phyloP scores from a whole-genome alignment of 1,140 invertebrate species.

The Drosophila ficusphila region DNA sequence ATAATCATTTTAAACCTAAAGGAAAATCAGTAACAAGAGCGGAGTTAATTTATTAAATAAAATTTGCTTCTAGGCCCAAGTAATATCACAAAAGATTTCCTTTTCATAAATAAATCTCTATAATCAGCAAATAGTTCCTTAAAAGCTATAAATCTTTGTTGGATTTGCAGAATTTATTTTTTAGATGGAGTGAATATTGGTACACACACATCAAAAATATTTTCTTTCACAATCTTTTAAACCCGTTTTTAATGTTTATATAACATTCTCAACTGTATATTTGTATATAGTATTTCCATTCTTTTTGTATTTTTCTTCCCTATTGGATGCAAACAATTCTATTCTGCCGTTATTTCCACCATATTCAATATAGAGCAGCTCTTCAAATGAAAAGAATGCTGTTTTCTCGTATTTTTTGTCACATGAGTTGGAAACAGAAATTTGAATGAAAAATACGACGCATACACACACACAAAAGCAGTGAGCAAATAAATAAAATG shows the following conservation, averaged over 20 bases:
- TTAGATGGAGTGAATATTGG: neutral
- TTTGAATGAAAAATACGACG: constrained; percentile 28
- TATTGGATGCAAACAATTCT: constrained; percentile 50
- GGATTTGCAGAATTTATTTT: too few species aligned
- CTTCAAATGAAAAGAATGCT: constrained; percentile 15
- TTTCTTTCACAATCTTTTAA: neutral
- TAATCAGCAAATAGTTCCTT: neutral
- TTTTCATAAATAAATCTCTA: neutral
- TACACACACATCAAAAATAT: constrained; percentile 3
- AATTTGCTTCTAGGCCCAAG: too few species aligned
- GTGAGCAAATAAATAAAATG: constrained; percentile 71
- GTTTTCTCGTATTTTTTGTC: constrained; percentile 54
- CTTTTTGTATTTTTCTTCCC: constrained; percentile 22
- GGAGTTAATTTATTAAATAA: too few species aligned
- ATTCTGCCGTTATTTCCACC: constrained; percentile 35
- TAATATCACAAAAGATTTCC: too few species aligned
- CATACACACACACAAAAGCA: constrained; percentile 17
- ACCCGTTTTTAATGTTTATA: neutral
- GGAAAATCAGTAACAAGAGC: too few species aligned
- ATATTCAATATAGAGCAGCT: constrained; percentile 7
- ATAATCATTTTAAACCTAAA: too few species aligned
- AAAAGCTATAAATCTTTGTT: too few species aligned
- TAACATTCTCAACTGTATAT: constrained; percentile 10
- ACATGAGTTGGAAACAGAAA: constrained; percentile 47
- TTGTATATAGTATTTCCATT: neutral